Base-by-base conservation (phyloP, 1,140 invertebrate genomes). In the Drosophila biarmipes region DNA sequence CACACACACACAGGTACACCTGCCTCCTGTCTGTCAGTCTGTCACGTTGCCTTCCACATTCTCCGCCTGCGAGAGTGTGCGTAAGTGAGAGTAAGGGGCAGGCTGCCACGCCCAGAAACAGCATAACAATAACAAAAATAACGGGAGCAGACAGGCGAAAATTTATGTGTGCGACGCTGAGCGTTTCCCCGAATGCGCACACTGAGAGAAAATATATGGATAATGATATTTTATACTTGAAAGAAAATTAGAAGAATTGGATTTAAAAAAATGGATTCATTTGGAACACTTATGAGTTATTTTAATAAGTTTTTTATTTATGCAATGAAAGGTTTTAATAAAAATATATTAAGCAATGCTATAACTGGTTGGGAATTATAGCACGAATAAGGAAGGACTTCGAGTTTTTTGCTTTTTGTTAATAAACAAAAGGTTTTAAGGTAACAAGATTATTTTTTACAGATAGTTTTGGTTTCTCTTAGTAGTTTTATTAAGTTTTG, bases 91-190 rank as follows among this genome's bases (percentile, higher is more conserved):
- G 15, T 53, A 6, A 10, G 61, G 49, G 27, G 45, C 37, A 34
- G 17, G 54, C 35, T 76, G 81, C 80, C 80, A 85, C 80, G 77
- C 81, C 80, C 80, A 77, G 52, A 43, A 58, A 37, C 72, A 75
- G 62, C 54, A 68, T 56, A 74, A 74, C 68, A 79, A 74, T 48
- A 78, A 69, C 40, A 62, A 38, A 43, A 76, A 56, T 31, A 57
- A 40, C 43, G 62, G 38, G 55, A 34, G 19, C 19, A 51, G 58
- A 54, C 52, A 80, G 57, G 54, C 55, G 21, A 37, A 62, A 86
- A 80, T 78, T 62, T 80, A 63, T 78, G 68, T 80, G 64, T 54
- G 54, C 34, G 27, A 34, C 45, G 45, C 34, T n/a, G 40, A 42
- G 24, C 24, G 31, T 48, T 58, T 58, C 19, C 43, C 17, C 27